Base-by-base conservation (phyloP, 2,888 invertebrate genomes). In the Scaeva pyrastri region DNA sequence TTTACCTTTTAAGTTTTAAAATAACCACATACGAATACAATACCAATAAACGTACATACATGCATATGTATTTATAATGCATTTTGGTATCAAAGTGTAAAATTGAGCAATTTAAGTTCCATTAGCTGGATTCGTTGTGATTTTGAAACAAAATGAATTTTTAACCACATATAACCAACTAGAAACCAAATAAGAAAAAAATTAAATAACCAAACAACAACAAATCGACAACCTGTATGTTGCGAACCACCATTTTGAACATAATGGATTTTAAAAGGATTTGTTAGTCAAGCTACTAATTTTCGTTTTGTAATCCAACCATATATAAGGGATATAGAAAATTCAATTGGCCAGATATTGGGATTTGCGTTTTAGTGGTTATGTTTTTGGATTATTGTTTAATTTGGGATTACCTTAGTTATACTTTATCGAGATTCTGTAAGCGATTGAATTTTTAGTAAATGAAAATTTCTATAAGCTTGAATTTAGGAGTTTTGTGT, bases 51-150 rank as follows among this genome's bases (percentile, higher is more conserved):
- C n/a, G n/a, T n/a, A n/a, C n/a, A n/a, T 1, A 26, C 26, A 1
- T 26, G 7, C 6, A 31, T 31, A 5, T 31, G 8, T 5, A 31
- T 31, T 31, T 73, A 74, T 74, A 66, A 76, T 75, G 71, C 14
- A 70, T 66, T 75, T 71, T 39, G 21, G 12, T 21, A 8, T 60
- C 45, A 74, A 60, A 58, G 48, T 50, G 45, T 66, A 50, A 36
- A 80, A 80, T 84, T 84, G 71, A 56, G 58, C 66, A 79, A 79
- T 84, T 84, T 75, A 39, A 71, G 79, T 75, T 70, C 70, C 74
- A 84, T 84, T 84, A 75, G 56, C 70, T 31, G 45, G 39, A 21
- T 66, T 66, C 10, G 21, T 31, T 26, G 50, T 55, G 19, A 48
- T 56, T 71, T 64, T 50, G 36, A 43, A 31, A 41, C 58, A 41